Base-by-base conservation (phyloP, 2,888 invertebrate species). In the Ormyrus labotus region DNA sequence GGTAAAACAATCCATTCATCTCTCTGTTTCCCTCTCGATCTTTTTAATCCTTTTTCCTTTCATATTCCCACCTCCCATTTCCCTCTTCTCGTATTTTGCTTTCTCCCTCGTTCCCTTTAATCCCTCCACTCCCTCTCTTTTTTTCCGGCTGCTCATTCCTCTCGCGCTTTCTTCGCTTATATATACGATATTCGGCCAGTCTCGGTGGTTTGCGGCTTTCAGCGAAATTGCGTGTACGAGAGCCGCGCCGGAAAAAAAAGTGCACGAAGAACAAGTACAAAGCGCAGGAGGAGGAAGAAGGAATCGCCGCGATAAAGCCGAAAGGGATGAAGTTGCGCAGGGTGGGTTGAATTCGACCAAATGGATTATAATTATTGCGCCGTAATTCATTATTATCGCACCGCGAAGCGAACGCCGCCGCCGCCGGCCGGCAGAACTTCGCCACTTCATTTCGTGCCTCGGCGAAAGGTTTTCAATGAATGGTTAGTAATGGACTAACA, bases 191-290 rank as follows among this genome's bases (percentile, higher is more conserved):
- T 68, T 78, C 19, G 63, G 55, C 55, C 34, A 9, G 79, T 57
- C 67, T 50, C 50, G 57, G 55, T 47, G 47, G 72, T 72, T 64
- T 48, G 72, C 45, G 72, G 74, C 80, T 86, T 83, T 85, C 85
- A 83, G 67, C 80, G 80, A 84, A 85, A 83, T 85, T 83, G 84
- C 82, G 61, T 74, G 71, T 76, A 70, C 61, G 68, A 60, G 50
- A 45, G 61, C 64, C 13, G 50, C 19, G 7, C 58, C 58, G 48
- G 9, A 50, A 9, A 53, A 50, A 53, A 48, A 61, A 53, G 13
- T 34, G 34, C 34, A 34, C 34, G 34, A 34, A 34, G 34, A 34
- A 34, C 34, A 34, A 34, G 34, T 4, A 34, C 34, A 70, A 69
- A 69, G 57, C 57, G 5, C 1, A 50, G 50, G 19, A 51, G n/a